phyloP scores from a whole-genome alignment of 2,888 invertebrate species.

The Tetropium fuscum region DNA sequence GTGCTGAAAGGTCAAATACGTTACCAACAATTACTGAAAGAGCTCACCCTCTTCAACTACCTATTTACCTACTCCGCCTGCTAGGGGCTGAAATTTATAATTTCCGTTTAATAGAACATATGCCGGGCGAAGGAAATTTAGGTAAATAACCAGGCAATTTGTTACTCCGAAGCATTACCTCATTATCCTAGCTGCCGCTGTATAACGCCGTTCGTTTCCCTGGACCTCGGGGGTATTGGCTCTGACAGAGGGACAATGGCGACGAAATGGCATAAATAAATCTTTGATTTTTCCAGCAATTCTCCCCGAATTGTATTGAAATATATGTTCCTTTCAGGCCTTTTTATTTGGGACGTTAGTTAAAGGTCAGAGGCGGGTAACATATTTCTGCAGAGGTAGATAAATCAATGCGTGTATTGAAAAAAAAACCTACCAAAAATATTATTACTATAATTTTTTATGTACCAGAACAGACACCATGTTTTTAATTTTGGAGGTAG shows the following conservation, averaged over 20 bases:
- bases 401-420: too few relatives aligned
- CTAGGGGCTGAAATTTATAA: slow-evolving; percentile 52
- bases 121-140: slow-evolving; percentile 53
- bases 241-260: slow-evolving; percentile 45
- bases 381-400: too few relatives aligned
- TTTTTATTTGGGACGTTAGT: slow-evolving; percentile 20
- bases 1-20: slow-evolving; percentile 11
- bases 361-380: slow-evolving; percentile 17
- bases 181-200: slow-evolving; percentile 38
- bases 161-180: slow-evolving; percentile 48
- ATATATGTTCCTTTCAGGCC: slow-evolving; percentile 42
- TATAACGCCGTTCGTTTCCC: slow-evolving; percentile 27
- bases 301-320: slow-evolving; percentile 42
- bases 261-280: slow-evolving; percentile 45
- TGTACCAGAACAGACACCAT: too few relatives aligned
- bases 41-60: slow-evolving; percentile 34
- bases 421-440: too few relatives aligned
- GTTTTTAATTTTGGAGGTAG: too few relatives aligned
- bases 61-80: slow-evolving; percentile 31
- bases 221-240: slow-evolving; percentile 33
- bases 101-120: slow-evolving; percentile 55
- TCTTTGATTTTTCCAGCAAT: slow-evolving; percentile 45
- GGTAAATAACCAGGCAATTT: slow-evolving; percentile 55
- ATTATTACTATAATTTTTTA: too few relatives aligned
- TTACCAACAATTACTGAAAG: slow-evolving; percentile 44